Conservation (phyloP, 2,888 invertebrate genomes). For the Synergus japonicus region DNA sequence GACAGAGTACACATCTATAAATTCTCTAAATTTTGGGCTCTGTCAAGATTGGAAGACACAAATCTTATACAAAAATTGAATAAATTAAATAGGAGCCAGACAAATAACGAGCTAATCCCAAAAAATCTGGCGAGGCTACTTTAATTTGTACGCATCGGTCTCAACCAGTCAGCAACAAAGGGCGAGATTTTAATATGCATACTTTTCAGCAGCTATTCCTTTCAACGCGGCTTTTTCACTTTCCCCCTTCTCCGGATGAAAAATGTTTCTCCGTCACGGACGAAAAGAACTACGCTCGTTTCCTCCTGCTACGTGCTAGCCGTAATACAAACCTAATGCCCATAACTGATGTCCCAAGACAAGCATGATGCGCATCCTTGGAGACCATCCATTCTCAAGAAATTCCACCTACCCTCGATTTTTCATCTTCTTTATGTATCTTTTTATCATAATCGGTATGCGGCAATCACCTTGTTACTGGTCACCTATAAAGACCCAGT, state of each 20-base stretch:
- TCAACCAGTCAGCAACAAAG: conserved; percentile 31
- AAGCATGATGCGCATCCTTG: conserved; percentile 14
- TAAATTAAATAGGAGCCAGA: background rate
- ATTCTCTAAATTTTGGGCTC: background rate
- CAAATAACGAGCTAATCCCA: conserved; percentile 14
- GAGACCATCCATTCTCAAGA: conserved; percentile 5
- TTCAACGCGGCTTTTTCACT: conserved; percentile 32
- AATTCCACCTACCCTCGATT: conserved; percentile 23
- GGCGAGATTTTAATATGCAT: conserved; percentile 40
- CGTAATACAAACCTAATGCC: conserved; percentile 50
- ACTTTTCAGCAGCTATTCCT: conserved; percentile 37
- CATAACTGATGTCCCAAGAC: conserved; percentile 48
- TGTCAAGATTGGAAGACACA: background rate
- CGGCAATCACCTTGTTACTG: background rate
- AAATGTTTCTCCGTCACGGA: conserved; percentile 18
- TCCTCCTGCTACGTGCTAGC: conserved; percentile 10
- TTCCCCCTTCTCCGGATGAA: conserved; percentile 20
- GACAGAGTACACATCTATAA: too few species aligned
- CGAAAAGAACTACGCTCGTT: conserved; percentile 19
- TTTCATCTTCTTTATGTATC: background rate
- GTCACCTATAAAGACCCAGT: background rate
- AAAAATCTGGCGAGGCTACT: conserved; percentile 16
- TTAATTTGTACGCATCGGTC: conserved; percentile 33
- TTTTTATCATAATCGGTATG: background rate
- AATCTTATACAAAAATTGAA: background rate